Base-by-base conservation (phyloP, 2,113 vertebrate species). In the Ammodytes marinus region DNA sequence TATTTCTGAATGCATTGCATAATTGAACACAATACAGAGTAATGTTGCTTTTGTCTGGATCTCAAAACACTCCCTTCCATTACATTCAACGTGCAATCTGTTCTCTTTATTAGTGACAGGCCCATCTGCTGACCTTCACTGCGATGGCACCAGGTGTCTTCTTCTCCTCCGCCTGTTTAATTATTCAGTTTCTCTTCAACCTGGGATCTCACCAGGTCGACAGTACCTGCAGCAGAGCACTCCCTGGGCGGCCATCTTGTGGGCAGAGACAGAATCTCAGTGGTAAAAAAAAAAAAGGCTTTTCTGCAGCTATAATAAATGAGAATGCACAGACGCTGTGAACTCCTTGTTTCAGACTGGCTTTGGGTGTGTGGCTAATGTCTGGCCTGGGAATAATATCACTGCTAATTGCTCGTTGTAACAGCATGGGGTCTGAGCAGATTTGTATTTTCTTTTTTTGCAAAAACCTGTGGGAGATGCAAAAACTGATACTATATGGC, bases 151-250 rank as follows among this genome's bases (percentile, higher is more conserved):
- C 90, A 89, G 87, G 87, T 93, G 93, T 88, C 87, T 87, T 77
- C 74, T 74, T 49, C 80, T 83, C 68, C 87, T 86, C 89, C 87
- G 74, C 87, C 88, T 93, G 86, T 86, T 93, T 86, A 87, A 93
- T 94, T 89, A 92, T 94, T 93, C 86, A 77, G 58, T 76, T 84
- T 82, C 81, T 77, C 55, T 71, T 78, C 82, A 85, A 84, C 87
- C 80, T 82, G 86, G 65, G 84, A 79, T 78, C 72, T 65, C 81
- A 83, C 17, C 59, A 47, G 74, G 87, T 87, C 54, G 39, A 66
- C 74, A 7, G 15, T 83, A 82, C 77, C 85, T 90, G 74, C 84
- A 67, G 83, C 77, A 69, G 57, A 84, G 88, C 52, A 27, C 63
- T 92, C 91, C 85, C 85, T 61, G n/a, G 86, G 69, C 65, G 53